Percentiles rank a stretch among this genome's conserved stretches.
Evolutionary conservation across 64 coral and sea anemone genomes (phyloP).

Genomic region (Stylophora pistillata): DNA sequence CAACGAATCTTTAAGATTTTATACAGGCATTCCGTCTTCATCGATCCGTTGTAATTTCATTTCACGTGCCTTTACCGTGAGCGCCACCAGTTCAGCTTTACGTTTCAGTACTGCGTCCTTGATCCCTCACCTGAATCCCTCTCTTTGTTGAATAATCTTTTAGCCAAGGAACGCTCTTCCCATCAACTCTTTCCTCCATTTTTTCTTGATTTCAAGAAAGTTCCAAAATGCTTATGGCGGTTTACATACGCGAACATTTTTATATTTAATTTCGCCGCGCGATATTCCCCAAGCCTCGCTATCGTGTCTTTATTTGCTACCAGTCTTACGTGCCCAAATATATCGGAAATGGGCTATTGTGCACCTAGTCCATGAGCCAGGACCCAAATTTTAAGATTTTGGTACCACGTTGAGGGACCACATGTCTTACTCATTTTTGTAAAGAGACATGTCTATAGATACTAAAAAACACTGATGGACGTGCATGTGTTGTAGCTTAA

Average conservation of each 20-base stretch:
- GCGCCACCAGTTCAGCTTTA: slow-evolving; percentile 21
- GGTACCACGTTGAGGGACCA: too few relatives aligned
- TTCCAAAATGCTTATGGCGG: too few relatives aligned
- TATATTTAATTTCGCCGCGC: not conserved
- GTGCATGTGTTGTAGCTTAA: too few relatives aligned
- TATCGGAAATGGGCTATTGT: too few relatives aligned
- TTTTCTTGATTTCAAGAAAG: slow-evolving; percentile 9
- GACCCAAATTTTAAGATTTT: too few relatives aligned
- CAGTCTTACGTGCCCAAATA: too few relatives aligned
- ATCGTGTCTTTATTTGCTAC: slow-evolving; percentile 23
- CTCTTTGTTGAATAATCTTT: slow-evolving; percentile 16
- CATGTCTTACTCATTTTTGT: too few relatives aligned
- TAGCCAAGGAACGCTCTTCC: slow-evolving; percentile 30
- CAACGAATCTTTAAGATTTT: not conserved
- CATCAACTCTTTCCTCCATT: slow-evolving; percentile 26
- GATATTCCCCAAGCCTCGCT: slow-evolving; percentile 1
- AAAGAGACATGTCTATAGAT: too few relatives aligned
- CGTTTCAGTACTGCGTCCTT: slow-evolving; percentile 19
- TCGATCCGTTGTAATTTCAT: slow-evolving; percentile 22
- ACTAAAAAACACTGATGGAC: too few relatives aligned
- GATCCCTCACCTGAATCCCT: slow-evolving; percentile 19
- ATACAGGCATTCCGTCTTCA: too few relatives aligned
- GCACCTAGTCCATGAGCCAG: too few relatives aligned
- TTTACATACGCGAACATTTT: too few relatives aligned
- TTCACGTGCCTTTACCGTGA: not conserved